A percentile compares a stretch with the other conserved stretches of the same genome.
Evolutionary conservation across 2,113 vertebrate genomes (phyloP).

Genomic region (Ornithorhynchus anatinus): DNA sequence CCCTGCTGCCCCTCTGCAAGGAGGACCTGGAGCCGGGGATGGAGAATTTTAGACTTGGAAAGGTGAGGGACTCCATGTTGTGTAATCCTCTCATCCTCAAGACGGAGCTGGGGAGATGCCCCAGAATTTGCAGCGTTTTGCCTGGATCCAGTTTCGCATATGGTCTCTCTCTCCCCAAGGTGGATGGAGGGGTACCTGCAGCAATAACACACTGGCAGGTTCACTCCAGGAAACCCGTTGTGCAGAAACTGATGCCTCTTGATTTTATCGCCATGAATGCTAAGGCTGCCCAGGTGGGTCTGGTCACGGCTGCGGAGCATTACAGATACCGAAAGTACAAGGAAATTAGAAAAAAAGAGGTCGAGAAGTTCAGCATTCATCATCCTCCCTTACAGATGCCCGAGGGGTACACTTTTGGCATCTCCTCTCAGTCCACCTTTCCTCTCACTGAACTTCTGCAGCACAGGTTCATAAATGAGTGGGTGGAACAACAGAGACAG

Average conservation of each 20-base stretch:
- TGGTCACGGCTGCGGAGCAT: accelerated
- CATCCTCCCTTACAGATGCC: accelerated
- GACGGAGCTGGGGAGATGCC: neutral
- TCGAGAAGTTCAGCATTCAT: neutral
- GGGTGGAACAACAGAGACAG: neutral
- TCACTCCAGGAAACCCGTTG: accelerated
- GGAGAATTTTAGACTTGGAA: neutral
- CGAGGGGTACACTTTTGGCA: accelerated
- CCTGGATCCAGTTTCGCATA: neutral
- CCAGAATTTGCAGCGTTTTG: neutral
- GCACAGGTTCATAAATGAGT: slow-evolving; percentile 1
- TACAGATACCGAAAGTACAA: accelerated
- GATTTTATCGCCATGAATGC: accelerated
- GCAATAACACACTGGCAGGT: accelerated
- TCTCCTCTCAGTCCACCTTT: neutral
- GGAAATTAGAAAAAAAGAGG: accelerated
- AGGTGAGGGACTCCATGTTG: neutral
- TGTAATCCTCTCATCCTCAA: neutral
- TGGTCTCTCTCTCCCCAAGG: neutral
- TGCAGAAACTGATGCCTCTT: neutral
- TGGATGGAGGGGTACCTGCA: neutral
- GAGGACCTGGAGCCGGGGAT: neutral
- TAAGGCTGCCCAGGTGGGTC: neutral
- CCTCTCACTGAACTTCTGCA: slow-evolving; percentile 1
- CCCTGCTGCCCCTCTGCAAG: neutral